Conservation (phyloP, 2,113 vertebrate species). For the Scolopax mira region DNA sequence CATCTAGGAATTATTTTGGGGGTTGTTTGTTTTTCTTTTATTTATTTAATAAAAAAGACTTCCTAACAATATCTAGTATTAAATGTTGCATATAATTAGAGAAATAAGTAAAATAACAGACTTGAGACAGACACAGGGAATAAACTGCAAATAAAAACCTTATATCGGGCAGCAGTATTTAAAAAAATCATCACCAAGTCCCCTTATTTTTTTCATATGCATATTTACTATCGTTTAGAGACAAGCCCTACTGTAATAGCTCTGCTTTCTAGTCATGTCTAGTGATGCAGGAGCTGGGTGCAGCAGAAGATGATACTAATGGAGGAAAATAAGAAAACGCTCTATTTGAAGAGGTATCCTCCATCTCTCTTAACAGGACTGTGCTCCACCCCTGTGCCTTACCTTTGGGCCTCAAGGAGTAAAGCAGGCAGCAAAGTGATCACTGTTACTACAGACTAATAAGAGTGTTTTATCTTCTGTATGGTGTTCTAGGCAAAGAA, state of each 20-base stretch:
- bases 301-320: neutral
- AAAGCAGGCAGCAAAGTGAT: neutral
- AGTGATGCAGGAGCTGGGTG: neutral
- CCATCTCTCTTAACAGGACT: neutral
- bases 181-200: neutral
- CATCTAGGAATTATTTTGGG: neutral
- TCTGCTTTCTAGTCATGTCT: neutral
- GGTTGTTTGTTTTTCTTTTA: too few relatives aligned
- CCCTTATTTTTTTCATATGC: neutral
- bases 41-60: neutral
- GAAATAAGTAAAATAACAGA: neutral
- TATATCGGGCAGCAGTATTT: neutral
- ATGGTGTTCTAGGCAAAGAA: neutral
- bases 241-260: neutral
- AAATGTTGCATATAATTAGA: neutral
- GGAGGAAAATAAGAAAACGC: neutral
- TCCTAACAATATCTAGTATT: neutral
- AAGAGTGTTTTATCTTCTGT: neutral
- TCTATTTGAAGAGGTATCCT: neutral
- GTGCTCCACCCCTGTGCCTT: neutral
- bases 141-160: neutral
- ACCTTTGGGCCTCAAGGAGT: neutral
- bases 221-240: neutral
- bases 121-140: neutral
- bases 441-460: neutral